A percentile compares a stretch with the other conserved stretches of the same genome.
Evolutionary conservation across 2,797 vertebrate genomes (phyloP).

Genomic region (Merluccius polli): DNA sequence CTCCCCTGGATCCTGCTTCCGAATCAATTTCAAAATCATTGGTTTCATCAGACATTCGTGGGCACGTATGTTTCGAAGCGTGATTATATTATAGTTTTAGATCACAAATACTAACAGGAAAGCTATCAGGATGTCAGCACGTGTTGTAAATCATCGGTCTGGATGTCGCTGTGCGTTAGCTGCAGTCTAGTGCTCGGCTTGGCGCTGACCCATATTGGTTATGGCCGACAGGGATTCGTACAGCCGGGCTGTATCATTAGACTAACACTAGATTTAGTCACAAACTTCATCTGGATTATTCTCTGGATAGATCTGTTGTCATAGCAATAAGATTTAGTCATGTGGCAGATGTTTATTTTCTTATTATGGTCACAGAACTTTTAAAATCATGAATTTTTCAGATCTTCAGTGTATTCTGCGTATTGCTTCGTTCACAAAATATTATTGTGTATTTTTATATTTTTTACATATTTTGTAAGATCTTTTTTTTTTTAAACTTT

Average conservation of each 20-base stretch:
- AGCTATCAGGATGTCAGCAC: constrained; percentile 37
- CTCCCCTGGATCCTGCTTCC: background rate
- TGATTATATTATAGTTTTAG: background rate
- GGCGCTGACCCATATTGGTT: constrained; percentile 36
- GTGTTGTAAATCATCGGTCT: constrained; percentile 44
- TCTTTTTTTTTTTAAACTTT: background rate
- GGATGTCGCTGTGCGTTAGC: constrained; percentile 42
- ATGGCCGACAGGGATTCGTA: constrained; percentile 19
- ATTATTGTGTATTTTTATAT: background rate
- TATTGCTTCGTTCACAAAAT: background rate
- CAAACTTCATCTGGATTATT: background rate
- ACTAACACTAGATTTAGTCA: constrained; percentile 21
- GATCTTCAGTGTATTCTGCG: background rate
- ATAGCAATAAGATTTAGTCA: background rate
- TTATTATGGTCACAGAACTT: background rate
- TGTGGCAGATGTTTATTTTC: background rate
- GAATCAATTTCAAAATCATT: background rate
- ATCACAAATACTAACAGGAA: background rate
- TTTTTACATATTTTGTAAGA: background rate
- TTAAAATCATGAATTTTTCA: background rate
- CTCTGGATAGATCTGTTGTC: background rate
- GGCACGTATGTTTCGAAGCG: too few relatives aligned
- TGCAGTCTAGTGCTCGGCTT: constrained; percentile 41
- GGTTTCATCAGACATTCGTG: background rate
- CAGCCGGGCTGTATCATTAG: background rate